These are phyloP conservation scores for Hipposideros larvatus DNA, from an alignment of 2,797 vertebrate genomes.

Conservation along the genomic window DNA sequence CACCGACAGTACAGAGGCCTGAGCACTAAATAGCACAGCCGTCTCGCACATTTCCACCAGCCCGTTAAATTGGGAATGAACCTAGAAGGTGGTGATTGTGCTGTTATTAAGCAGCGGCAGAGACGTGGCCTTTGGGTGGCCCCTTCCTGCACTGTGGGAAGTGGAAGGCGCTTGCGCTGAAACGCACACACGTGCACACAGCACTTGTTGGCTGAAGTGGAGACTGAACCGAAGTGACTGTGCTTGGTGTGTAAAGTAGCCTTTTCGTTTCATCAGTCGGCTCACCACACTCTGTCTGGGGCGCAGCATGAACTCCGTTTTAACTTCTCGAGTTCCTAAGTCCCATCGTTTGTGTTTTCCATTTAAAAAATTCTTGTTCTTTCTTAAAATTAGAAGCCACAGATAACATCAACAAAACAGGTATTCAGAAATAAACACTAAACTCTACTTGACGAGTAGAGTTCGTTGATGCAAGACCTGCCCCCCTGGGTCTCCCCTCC, in stretches of 20 bases:
- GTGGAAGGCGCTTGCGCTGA: no score
- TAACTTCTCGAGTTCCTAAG: background rate
- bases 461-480: background rate
- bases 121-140: no score
- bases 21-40: background rate
- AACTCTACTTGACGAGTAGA: background rate
- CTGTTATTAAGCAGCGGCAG: no score
- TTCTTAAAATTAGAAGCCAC: background rate
- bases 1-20: background rate
- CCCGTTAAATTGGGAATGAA: background rate
- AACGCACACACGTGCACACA: no score
- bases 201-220: no score
- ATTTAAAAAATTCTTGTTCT: background rate
- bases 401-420: background rate
- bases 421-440: background rate
- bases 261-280: no score
- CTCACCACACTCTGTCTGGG: background rate
- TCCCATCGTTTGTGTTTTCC: background rate
- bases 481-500: accelerated
- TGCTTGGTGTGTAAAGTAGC: no score
- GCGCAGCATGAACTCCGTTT: background rate
- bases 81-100: no score
- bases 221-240: no score
- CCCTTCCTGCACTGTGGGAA: no score
- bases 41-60: accelerated